Percentiles rank a stretch among this genome's conserved stretches.
Conservation (phyloP, 2,113 vertebrate genomes). For the Vireo altiloquus region DNA sequence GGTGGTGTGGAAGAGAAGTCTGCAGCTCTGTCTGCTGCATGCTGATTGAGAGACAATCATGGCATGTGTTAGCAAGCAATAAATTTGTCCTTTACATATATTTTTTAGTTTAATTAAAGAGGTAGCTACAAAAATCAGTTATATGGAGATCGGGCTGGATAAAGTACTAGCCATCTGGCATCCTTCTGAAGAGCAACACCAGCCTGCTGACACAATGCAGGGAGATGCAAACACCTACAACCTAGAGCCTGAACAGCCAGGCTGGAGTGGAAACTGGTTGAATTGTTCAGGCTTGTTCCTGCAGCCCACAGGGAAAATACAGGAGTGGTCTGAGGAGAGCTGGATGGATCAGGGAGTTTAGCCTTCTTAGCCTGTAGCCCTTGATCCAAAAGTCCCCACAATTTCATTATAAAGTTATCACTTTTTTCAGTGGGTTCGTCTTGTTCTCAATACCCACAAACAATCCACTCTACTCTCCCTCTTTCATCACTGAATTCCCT, state of each 20-base stretch:
- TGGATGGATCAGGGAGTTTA: neutral
- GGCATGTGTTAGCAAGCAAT: neutral
- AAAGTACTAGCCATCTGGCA: neutral
- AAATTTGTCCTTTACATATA: neutral
- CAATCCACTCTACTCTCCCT: neutral
- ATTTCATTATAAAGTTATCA: neutral
- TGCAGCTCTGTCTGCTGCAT: neutral
- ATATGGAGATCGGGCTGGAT: neutral
- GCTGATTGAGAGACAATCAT: neutral
- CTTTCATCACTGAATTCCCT: neutral
- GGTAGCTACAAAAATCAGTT: neutral
- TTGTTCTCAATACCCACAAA: neutral
- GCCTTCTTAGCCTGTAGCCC: neutral
- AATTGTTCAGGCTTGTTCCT: neutral
- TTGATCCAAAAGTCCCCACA: neutral
- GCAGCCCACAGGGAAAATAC: neutral
- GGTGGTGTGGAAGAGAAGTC: neutral
- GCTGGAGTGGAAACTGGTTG: neutral
- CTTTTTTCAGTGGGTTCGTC: neutral
- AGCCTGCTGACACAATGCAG: neutral
- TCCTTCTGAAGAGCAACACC: neutral
- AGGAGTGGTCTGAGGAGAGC: neutral
- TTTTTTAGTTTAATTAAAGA: slow-evolving; percentile 28
- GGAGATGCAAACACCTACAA: neutral
- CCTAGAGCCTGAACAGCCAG: neutral